These are phyloP conservation scores for Chaetophractus vellerosus DNA, from an alignment of 2,797 vertebrate genomes.

Conservation along the genomic window DNA sequence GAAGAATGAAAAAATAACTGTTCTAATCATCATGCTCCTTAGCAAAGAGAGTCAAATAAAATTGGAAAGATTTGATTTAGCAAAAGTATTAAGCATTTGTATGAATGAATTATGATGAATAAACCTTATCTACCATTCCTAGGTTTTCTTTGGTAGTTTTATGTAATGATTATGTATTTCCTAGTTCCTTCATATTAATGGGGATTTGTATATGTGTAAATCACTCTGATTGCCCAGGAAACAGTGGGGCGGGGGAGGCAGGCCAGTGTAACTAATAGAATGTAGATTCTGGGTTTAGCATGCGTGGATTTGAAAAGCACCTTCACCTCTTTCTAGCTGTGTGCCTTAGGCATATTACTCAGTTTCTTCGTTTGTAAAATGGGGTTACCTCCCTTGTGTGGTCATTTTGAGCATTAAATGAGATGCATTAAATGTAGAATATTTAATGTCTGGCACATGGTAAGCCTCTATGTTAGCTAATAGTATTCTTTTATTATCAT, in stretches of 20 bases:
- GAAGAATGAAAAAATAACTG: background rate
- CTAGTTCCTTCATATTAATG: background rate
- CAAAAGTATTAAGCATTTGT: background rate
- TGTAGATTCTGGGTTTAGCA: background rate
- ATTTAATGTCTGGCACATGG: background rate
- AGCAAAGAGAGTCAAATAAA: background rate
- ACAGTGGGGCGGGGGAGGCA: background rate
- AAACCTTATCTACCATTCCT: background rate
- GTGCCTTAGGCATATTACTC: background rate
- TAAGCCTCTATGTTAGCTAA: background rate
- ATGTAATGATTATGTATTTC: background rate
- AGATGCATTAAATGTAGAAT: background rate
- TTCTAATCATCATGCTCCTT: background rate
- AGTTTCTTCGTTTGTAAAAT: background rate
- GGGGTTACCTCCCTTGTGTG: background rate
- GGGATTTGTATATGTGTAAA: background rate
- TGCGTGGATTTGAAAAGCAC: background rate
- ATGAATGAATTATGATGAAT: background rate
- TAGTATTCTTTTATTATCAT: background rate
- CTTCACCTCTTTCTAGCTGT: background rate
- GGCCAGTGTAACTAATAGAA: background rate
- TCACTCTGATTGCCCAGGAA: background rate
- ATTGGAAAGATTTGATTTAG: background rate
- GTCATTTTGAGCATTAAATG: background rate
- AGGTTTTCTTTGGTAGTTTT: conserved; percentile 16